Base-by-base conservation (phyloP, 2,888 invertebrate species). In the Encarsia formosa region DNA sequence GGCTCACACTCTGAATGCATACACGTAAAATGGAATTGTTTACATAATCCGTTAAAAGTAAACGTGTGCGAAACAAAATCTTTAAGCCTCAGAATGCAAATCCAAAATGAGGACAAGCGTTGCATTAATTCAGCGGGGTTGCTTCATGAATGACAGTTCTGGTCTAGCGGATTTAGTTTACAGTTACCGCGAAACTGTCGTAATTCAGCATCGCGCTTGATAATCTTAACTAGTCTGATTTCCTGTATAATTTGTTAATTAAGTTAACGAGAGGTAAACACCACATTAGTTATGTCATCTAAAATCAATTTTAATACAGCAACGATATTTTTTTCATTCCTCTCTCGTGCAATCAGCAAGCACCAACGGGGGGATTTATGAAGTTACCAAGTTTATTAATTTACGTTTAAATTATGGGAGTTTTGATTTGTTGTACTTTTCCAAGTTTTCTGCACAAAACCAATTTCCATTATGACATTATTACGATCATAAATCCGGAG, bases 61-160 rank as follows among this genome's bases (percentile, higher is more conserved):
- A 11, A 4, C 22, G 8, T 20, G 15, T 20, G 5, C 38, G 6
- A 18, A 22, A 26, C 23, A 41, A 45, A 20, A 8, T n/a, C 22
- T 47, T 42, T 47, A 47, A 24, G 16, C 16, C 15, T 24, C 8
- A 19, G 24, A 42, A 52, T 52, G 20, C 38, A 47, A 52, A 52
- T 47, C 6, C 37, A 20, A 51, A 45, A 51, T 35, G 40, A 51
- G 39, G 34, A n/a, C 29, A 2, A 43, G 42, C 32, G 26, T 47
- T 43, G 47, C 46, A 47, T 52, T 52, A 38, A 52, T 52, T 47
- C 24, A n/a, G 23, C 38, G n/a, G 38, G 15, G 37, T 47, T 46
- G 46, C 47, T 35, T 52, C 42, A 47, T 24, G 52, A 52, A 52
- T 47, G 42, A 47, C 52, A 47, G 46, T 52, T 42, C 49, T 38